Evolutionary conservation across 2,113 vertebrate genomes (phyloP).

Genomic region (Perca schrenkii): DNA sequence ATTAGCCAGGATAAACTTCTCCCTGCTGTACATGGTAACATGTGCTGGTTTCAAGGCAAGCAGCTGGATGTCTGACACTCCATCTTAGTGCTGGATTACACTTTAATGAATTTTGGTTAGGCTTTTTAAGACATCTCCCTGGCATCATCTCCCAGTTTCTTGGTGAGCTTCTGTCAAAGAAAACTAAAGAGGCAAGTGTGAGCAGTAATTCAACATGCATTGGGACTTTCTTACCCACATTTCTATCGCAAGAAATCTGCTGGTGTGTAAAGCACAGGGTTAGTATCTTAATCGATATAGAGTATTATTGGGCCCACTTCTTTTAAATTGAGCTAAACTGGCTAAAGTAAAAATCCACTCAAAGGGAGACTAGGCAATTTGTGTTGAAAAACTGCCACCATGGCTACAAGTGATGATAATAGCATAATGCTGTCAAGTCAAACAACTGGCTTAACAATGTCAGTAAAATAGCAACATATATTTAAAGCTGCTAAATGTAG

Average conservation of each 20-base stretch:
- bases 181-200: not conserved
- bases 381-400: not conserved
- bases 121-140: conserved; percentile 37
- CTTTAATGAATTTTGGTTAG: conserved; percentile 60
- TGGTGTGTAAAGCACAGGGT: not conserved
- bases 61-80: conserved; percentile 47
- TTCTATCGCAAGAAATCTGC: not conserved
- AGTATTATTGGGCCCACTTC: not conserved
- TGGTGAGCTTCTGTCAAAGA: conserved; percentile 23
- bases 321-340: not conserved
- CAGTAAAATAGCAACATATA: not conserved
- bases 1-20: conserved; percentile 36
- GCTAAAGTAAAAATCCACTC: not conserved
- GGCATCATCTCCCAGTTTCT: conserved; percentile 42
- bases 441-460: not conserved
- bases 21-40: conserved; percentile 9
- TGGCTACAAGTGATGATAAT: not conserved
- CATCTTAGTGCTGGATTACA: conserved; percentile 37
- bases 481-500: not conserved
- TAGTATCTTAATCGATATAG: not conserved
- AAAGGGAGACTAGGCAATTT: not conserved
- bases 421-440: not conserved
- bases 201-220: not conserved
- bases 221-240: not conserved
- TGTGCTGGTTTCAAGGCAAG: conserved; percentile 27